Conservation (phyloP, 2,888 invertebrate species). For the Eristalis intricaria region DNA sequence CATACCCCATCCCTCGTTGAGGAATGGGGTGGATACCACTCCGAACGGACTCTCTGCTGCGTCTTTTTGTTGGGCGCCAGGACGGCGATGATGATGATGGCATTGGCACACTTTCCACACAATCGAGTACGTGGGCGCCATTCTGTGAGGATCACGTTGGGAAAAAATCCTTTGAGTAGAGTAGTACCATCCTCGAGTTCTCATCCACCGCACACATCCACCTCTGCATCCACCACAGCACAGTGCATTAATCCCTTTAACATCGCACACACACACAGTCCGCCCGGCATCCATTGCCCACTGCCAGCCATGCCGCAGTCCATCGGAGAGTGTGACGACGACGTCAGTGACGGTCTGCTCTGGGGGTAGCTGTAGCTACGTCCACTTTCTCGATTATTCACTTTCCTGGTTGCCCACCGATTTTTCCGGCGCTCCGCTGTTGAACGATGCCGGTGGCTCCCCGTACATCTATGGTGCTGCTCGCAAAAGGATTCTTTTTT, state of each 20-base stretch:
- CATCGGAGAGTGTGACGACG: slow-evolving; percentile 55
- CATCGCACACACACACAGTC: slow-evolving; percentile 7
- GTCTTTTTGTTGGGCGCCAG: slow-evolving; percentile 63
- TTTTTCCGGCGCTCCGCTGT: slow-evolving; percentile 57
- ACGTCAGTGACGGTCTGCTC: slow-evolving; percentile 2
- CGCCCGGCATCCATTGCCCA: not conserved
- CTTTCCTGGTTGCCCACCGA: slow-evolving; percentile 70
- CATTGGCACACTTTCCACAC: slow-evolving; percentile 72
- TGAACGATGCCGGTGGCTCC: slow-evolving; percentile 14
- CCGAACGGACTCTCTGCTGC: slow-evolving; percentile 53
- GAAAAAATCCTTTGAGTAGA: slow-evolving; percentile 65
- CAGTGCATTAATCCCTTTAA: slow-evolving; percentile 65
- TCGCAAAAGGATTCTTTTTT: slow-evolving; percentile 36
- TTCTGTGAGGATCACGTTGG: slow-evolving; percentile 63
- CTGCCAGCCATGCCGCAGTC: slow-evolving; percentile 17
- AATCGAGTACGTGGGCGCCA: slow-evolving; percentile 67
- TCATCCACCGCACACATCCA: slow-evolving; percentile 14
- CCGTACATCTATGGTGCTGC: not conserved
- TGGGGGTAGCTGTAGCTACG: slow-evolving; percentile 35
- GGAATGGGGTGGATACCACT: slow-evolving; percentile 25
- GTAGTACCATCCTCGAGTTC: slow-evolving; percentile 22
- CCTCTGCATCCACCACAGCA: slow-evolving; percentile 16
- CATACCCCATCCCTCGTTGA: not conserved
- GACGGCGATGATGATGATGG: slow-evolving; percentile 61
- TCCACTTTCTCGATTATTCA: slow-evolving; percentile 72